Percentiles rank a stretch among this genome's conserved stretches.
phyloP scores from a whole-genome alignment of 1,140 invertebrate genomes.

The Drosophila obscura region DNA sequence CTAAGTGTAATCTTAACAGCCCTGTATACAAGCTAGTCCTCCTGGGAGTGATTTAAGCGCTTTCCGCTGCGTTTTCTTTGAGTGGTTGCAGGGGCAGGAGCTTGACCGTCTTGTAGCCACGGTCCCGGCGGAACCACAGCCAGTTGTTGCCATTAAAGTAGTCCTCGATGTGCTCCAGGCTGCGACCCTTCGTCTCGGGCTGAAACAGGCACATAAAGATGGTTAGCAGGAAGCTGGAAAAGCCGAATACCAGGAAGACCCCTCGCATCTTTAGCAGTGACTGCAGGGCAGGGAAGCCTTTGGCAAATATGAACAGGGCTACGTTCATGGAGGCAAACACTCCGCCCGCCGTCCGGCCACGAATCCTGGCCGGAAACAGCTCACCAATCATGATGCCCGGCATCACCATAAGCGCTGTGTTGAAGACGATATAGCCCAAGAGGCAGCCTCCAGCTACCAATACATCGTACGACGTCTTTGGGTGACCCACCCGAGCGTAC shows the following conservation, averaged over 20 bases:
- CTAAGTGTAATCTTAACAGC: slow-evolving; percentile 52
- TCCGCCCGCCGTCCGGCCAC: slow-evolving; percentile 87
- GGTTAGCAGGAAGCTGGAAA: slow-evolving; percentile 87
- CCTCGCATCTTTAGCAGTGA: slow-evolving; percentile 86
- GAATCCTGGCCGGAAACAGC: slow-evolving; percentile 87
- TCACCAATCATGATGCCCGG: slow-evolving; percentile 90
- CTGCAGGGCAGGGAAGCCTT: slow-evolving; percentile 88
- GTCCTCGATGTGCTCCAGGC: slow-evolving; percentile 91
- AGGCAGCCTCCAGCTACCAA: slow-evolving; percentile 85
- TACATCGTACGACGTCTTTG: slow-evolving; percentile 78
- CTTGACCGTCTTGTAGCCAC: slow-evolving; percentile 70
- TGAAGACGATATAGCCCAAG: slow-evolving; percentile 88
- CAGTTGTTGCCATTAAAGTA: slow-evolving; percentile 89
- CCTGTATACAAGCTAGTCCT: slow-evolving; percentile 35
- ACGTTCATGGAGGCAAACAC: slow-evolving; percentile 89
- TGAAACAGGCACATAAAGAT: slow-evolving; percentile 89
- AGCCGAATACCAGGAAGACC: slow-evolving; percentile 89
- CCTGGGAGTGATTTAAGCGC: slow-evolving; percentile 15
- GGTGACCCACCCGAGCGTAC: slow-evolving; percentile 79
- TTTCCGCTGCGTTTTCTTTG: slow-evolving; percentile 10
- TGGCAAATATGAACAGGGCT: slow-evolving; percentile 89
- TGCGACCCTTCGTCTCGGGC: slow-evolving; percentile 93
- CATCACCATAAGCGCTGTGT: slow-evolving; percentile 89
- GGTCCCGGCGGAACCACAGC: slow-evolving; percentile 85
- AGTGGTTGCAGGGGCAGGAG: slow-evolving; percentile 46